Percentiles rank a stretch among this genome's conserved stretches.
phyloP scores from a whole-genome alignment of 2,888 invertebrate species.

The Xiphydria camelus region DNA sequence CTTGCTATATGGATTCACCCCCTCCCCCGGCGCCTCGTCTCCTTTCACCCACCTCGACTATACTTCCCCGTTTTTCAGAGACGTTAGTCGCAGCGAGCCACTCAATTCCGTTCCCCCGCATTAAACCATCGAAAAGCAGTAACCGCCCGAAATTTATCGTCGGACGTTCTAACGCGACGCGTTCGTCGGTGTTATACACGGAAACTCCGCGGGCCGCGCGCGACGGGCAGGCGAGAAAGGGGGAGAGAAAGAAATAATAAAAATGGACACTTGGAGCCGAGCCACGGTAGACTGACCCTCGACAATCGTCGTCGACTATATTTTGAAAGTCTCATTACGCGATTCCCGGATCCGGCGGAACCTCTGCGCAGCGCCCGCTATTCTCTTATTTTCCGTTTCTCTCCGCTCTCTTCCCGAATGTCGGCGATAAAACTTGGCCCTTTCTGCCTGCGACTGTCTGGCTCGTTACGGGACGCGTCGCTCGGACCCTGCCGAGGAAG shows the following conservation, averaged over 20 bases:
- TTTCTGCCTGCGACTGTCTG: constrained; percentile 40
- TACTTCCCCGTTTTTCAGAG: not conserved
- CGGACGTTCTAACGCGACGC: constrained; percentile 36
- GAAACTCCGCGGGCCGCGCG: constrained; percentile 9
- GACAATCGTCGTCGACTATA: constrained; percentile 52
- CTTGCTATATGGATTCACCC: too few relatives aligned
- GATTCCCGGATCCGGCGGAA: constrained; percentile 30
- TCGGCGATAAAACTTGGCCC: constrained; percentile 46
- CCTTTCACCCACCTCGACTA: too few relatives aligned
- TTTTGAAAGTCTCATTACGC: constrained; percentile 52
- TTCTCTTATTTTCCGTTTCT: constrained; percentile 33
- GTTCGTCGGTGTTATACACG: not conserved
- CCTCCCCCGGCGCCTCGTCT: too few relatives aligned
- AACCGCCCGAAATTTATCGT: constrained; percentile 54
- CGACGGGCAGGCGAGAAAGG: constrained; percentile 8
- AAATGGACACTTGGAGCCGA: constrained; percentile 53
- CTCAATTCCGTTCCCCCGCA: constrained; percentile 46
- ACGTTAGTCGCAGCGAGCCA: constrained; percentile 39
- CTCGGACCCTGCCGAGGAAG: constrained; percentile 18
- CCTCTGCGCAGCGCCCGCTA: constrained; percentile 27
- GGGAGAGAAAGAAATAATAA: constrained; percentile 41
- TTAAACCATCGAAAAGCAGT: constrained; percentile 52
- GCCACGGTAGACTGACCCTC: constrained; percentile 53
- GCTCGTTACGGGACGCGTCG: constrained; percentile 36
- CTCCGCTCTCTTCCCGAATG: constrained; percentile 22